Evolutionary conservation across 2,888 invertebrate genomes (phyloP).

Genomic region (Drosophila meridiana): DNA sequence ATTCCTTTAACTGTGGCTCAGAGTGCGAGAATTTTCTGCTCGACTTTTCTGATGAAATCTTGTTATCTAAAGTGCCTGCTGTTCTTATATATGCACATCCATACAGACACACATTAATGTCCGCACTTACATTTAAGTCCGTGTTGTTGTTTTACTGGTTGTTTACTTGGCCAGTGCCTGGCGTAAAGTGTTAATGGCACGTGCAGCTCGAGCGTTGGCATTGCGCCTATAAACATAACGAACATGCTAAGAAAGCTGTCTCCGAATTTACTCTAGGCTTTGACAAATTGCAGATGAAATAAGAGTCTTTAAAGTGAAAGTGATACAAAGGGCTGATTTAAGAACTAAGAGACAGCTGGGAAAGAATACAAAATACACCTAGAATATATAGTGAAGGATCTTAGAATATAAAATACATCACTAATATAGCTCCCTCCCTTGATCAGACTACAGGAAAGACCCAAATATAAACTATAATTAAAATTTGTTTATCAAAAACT

Average conservation of each 20-base stretch:
- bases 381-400: not conserved
- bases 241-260: slow-evolving; percentile 6
- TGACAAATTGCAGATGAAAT: too few species aligned
- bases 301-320: not conserved
- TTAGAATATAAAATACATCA: not conserved
- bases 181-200: slow-evolving; percentile 81
- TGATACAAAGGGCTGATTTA: not conserved
- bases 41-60: slow-evolving; percentile 71
- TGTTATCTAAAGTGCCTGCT: slow-evolving; percentile 58
- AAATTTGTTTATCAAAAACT: not conserved
- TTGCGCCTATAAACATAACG: slow-evolving; percentile 8
- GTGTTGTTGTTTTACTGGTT: slow-evolving; percentile 23
- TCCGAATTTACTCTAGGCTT: not conserved
- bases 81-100: slow-evolving; percentile 4
- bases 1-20: slow-evolving; percentile 24
- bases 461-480: not conserved
- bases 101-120: slow-evolving; percentile 10
- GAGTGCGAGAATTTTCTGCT: slow-evolving; percentile 47
- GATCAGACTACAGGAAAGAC: not conserved
- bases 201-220: slow-evolving; percentile 56
- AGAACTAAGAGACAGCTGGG: not conserved
- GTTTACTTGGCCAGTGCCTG: slow-evolving; percentile 42
- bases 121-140: slow-evolving; percentile 18
- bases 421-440: not conserved
- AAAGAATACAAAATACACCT: not conserved